Conservation (phyloP, 2,113 vertebrate species). For the Vulpes vulpes region DNA sequence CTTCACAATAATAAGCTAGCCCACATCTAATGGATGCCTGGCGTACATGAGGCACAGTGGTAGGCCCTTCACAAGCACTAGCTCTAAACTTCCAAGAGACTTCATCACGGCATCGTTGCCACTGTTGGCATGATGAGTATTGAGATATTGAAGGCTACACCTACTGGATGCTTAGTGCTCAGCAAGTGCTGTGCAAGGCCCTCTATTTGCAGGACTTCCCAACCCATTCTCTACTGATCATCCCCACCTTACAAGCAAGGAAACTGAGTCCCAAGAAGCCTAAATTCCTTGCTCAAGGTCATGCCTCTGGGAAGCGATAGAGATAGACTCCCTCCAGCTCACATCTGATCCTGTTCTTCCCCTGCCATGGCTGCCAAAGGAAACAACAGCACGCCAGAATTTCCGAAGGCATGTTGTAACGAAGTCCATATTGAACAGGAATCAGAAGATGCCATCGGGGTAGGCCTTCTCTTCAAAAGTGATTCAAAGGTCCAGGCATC, state of each 20-base stretch:
- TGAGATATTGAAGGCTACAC: fast-evolving
- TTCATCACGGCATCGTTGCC: fast-evolving
- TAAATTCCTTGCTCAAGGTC: not conserved
- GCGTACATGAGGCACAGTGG: fast-evolving
- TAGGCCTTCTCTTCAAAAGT: not conserved
- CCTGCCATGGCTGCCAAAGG: not conserved
- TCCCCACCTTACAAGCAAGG: not conserved
- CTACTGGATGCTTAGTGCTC: fast-evolving
- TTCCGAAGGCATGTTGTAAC: not conserved
- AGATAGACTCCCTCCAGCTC: too few relatives aligned
- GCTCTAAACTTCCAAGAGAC: too few relatives aligned
- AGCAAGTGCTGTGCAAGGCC: fast-evolving
- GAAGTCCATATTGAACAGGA: not conserved
- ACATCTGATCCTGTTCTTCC: not conserved
- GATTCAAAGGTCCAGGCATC: not conserved
- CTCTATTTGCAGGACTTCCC: fast-evolving
- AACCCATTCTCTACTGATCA: not conserved
- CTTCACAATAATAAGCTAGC: not conserved
- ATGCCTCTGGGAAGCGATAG: not conserved
- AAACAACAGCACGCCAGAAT: fast-evolving
- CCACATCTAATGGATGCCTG: not conserved
- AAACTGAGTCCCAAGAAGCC: not conserved
- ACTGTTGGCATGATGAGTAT: fast-evolving
- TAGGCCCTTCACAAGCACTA: not conserved
- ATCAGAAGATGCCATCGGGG: not conserved